A percentile compares a stretch with the other conserved stretches of the same genome.
These are phyloP conservation scores for Actinia tenebrosa DNA, from an alignment of 64 coral and sea anemone species.

Conservation along the genomic window DNA sequence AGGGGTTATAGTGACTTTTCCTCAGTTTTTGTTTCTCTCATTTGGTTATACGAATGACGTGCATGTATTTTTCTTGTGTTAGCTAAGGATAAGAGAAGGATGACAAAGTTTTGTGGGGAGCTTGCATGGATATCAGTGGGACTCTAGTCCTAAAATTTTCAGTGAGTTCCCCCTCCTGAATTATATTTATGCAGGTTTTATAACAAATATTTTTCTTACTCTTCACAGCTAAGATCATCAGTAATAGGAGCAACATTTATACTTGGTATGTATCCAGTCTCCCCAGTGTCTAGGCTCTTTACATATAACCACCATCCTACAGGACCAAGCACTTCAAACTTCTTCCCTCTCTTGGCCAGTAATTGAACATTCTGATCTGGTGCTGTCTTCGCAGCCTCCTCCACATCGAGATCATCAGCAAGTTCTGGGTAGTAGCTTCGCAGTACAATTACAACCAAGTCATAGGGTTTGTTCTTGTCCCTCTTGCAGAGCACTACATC, in stretches of 20 bases:
- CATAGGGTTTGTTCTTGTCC: not conserved
- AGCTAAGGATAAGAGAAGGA: too few relatives aligned
- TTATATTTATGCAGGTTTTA: too few relatives aligned
- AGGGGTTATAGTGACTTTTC: too few relatives aligned
- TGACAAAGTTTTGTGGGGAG: too few relatives aligned
- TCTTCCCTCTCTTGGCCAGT: constrained; percentile 42
- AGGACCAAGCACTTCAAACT: constrained; percentile 40
- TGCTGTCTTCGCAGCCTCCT: constrained; percentile 26
- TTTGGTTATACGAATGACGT: too few relatives aligned
- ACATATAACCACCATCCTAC: constrained; percentile 61
- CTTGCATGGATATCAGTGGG: too few relatives aligned
- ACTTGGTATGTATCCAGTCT: constrained; percentile 59
- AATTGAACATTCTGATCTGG: constrained; percentile 40
- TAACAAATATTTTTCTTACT: constrained; percentile 18
- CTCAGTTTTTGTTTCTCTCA: too few relatives aligned
- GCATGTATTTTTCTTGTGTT: too few relatives aligned
- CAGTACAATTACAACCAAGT: constrained; percentile 30
- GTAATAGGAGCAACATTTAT: constrained; percentile 45
- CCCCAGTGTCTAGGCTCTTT: constrained; percentile 3
- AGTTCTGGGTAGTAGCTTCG: constrained; percentile 30
- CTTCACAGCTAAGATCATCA: constrained; percentile 39
- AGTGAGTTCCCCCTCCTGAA: too few relatives aligned
- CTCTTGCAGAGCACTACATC: constrained; percentile 2
- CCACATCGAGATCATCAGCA: constrained; percentile 22
- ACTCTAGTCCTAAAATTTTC: too few relatives aligned